Evolutionary conservation across 2,797 vertebrate species (phyloP).

Genomic region (Hydrolagus colliei): DNA sequence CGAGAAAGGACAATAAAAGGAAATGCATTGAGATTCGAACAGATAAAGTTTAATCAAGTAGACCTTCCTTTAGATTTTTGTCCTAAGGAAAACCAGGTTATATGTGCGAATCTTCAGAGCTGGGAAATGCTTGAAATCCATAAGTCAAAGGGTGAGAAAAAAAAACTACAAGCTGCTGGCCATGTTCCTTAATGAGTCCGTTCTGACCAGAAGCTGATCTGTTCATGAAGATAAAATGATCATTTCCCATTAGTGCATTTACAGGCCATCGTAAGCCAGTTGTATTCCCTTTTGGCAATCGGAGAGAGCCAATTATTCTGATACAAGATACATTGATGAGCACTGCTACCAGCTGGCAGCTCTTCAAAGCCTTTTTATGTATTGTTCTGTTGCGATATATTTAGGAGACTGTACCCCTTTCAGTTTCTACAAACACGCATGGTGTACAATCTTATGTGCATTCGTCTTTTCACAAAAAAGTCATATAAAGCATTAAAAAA

Average conservation of each 20-base stretch:
- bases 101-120: background rate
- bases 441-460: background rate
- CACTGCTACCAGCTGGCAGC: slow-evolving; percentile 19
- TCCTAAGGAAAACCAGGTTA: background rate
- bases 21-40: background rate
- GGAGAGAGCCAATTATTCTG: slow-evolving; percentile 27
- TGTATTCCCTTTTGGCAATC: slow-evolving; percentile 28
- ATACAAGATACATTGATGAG: slow-evolving; percentile 31
- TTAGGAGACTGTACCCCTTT: slow-evolving; percentile 1
- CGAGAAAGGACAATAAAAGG: background rate
- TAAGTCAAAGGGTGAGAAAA: slow-evolving; percentile 5
- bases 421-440: background rate
- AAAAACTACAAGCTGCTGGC: slow-evolving; percentile 23
- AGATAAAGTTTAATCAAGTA: background rate
- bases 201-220: slow-evolving; percentile 21
- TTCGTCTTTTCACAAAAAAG: background rate
- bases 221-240: slow-evolving; percentile 29
- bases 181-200: slow-evolving; percentile 24
- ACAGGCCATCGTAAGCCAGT: slow-evolving; percentile 21
- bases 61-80: background rate
- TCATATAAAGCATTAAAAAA: background rate
- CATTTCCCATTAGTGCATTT: slow-evolving; percentile 28
- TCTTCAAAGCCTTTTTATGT: slow-evolving; percentile 10
- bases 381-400: slow-evolving; percentile 14
- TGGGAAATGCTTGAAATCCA: background rate